A percentile compares a stretch with the other conserved stretches of the same genome.
Conservation (phyloP, 2,888 invertebrate species). For the Calameuta filiformis region DNA sequence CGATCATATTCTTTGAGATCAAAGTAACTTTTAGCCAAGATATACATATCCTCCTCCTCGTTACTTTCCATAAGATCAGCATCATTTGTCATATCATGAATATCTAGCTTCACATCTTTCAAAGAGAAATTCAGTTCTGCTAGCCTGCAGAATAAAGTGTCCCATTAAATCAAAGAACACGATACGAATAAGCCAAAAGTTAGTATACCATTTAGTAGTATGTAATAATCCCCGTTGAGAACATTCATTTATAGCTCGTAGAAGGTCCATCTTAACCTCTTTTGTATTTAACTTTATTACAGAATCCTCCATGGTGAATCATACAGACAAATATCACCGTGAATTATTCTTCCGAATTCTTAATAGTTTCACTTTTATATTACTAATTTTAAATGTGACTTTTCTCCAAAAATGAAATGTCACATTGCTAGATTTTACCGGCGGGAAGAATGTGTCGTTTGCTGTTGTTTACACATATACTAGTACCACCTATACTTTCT, state of each 20-base stretch:
- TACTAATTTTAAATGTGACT: neutral
- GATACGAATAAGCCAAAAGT: neutral
- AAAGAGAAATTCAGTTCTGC: constrained; percentile 86
- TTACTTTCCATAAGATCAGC: constrained; percentile 67
- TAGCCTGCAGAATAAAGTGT: constrained; percentile 67
- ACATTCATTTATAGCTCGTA: constrained; percentile 78
- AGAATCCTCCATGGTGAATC: constrained; percentile 56
- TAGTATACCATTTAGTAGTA: constrained; percentile 81
- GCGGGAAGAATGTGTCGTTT: neutral
- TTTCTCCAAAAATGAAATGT: neutral
- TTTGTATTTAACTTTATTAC: constrained; percentile 69
- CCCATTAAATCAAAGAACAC: neutral
- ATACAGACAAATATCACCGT: neutral
- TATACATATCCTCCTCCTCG: constrained; percentile 79
- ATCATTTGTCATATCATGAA: constrained; percentile 67
- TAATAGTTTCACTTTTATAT: neutral
- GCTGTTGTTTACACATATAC: neutral
- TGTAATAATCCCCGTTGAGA: constrained; percentile 82
- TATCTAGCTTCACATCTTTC: constrained; percentile 72
- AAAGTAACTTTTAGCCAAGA: constrained; percentile 87
- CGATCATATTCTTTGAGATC: constrained; percentile 92
- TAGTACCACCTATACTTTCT: neutral
- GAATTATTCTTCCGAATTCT: neutral
- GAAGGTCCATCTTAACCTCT: constrained; percentile 74
- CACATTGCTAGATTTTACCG: neutral